Percentiles rank a stretch among this genome's conserved stretches.
These are phyloP conservation scores for Cheilosia impressa DNA, from an alignment of 2,888 invertebrate genomes.

Conservation along the genomic window DNA sequence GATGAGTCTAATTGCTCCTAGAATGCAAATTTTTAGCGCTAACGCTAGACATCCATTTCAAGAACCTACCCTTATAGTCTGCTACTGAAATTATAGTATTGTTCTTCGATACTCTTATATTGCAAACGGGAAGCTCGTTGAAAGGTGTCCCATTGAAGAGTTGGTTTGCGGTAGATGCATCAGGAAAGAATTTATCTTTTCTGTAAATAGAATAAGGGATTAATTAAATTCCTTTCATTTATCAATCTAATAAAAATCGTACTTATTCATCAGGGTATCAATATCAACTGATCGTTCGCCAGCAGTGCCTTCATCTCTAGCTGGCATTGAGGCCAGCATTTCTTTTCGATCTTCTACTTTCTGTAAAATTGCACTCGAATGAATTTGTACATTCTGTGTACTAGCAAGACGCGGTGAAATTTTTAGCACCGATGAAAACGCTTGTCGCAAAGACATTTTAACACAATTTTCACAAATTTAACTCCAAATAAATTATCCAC, in stretches of 20 bases:
- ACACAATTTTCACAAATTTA: not conserved
- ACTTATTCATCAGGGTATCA: constrained; percentile 87
- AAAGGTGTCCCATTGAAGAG: constrained; percentile 91
- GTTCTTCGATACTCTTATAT: constrained; percentile 92
- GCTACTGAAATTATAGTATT: constrained; percentile 93
- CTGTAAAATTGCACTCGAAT: constrained; percentile 77
- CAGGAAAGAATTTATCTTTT: constrained; percentile 89
- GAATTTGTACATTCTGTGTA: constrained; percentile 71
- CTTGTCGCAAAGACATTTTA: constrained; percentile 77
- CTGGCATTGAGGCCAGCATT: constrained; percentile 85
- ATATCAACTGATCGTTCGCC: constrained; percentile 90
- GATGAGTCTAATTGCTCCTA: constrained; percentile 86
- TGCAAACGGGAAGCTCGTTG: constrained; percentile 91
- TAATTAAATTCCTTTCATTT: not conserved
- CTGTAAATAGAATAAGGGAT: constrained; percentile 84
- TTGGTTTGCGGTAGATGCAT: constrained; percentile 88
- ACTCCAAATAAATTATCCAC: not conserved
- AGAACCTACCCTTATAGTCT: constrained; percentile 86
- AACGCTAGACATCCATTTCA: not conserved
- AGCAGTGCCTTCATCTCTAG: constrained; percentile 89
- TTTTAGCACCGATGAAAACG: constrained; percentile 75
- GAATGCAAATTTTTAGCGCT: constrained; percentile 63
- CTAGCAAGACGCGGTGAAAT: constrained; percentile 53
- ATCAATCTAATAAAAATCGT: constrained; percentile 74
- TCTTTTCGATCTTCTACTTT: constrained; percentile 85